Base-by-base conservation (phyloP, 2,113 vertebrate genomes). In the Picathartes gymnocephalus region DNA sequence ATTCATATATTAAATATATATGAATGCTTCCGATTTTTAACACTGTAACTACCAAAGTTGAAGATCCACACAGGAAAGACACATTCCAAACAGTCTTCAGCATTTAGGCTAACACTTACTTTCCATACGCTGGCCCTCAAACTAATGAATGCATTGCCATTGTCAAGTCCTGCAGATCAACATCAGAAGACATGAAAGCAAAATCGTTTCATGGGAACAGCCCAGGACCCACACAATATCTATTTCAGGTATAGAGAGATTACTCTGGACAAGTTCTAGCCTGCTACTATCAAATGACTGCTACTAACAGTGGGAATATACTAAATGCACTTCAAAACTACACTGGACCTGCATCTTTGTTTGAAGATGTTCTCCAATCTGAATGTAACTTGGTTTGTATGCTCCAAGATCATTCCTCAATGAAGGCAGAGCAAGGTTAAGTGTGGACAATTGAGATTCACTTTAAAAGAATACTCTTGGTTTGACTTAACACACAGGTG, bases 371-470 rank as follows among this genome's bases (percentile, higher is more conserved):
- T 35, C 35, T 91, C 27, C 13, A 1, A 31, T 19, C n/a, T 16
- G 16, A 78, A 61, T 2, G 19, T 17, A 71, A 80, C 8, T 53
- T 22, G 44, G 11, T 56, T 48, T 39, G 5, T 28, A 6, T 17
- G 24, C 37, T 81, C 61, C 22, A 85, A 24, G 27, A 74, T 25
- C 30, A 44, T 22, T 45, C 50, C 30, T 81, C 64, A 39, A 19
- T 9, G 31, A 54, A 81, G n/a, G 30, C 56, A 68, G 15, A 60
- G 11, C 8, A 78, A 91, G 12, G 11, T 16, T 16, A 86, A 48
- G 22, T 0, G 2, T 10, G 5, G 47, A 53, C 40, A 92, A 66
- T 0, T 30, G 4, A 73, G 33, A 74, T 8, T 22, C 39, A 47
- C 30, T 73, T 81, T 10, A 78, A 50, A 80, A 88, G 13, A 60